phyloP scores from a whole-genome alignment of 2,797 vertebrate species.

The Chelon labrosus region DNA sequence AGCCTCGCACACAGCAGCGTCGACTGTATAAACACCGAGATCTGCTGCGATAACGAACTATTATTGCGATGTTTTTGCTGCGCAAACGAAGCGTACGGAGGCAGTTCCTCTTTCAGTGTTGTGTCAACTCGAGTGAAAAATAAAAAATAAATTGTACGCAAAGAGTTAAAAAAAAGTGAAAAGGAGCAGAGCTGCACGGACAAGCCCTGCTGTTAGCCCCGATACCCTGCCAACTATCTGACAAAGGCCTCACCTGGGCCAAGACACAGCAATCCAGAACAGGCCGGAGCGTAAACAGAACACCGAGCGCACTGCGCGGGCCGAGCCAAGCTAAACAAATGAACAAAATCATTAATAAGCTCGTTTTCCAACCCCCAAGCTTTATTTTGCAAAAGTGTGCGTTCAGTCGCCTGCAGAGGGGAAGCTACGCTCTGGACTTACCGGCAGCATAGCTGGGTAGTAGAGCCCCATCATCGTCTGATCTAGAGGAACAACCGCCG shows the following conservation, averaged over 20 bases:
- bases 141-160: no score
- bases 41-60: neutral
- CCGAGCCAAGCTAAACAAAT: constrained; percentile 27
- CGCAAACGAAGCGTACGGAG: neutral
- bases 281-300: constrained; percentile 44
- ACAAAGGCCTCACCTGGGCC: constrained; percentile 77
- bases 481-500: constrained; percentile 69
- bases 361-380: neutral
- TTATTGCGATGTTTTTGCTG: neutral
- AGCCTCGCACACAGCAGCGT: constrained; percentile 40
- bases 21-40: constrained; percentile 43
- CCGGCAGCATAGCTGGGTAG: constrained; percentile 81
- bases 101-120: neutral
- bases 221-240: constrained; percentile 69
- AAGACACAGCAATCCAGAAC: constrained; percentile 45
- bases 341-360: constrained; percentile 13
- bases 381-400: no score
- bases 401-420: neutral
- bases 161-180: constrained; percentile 55
- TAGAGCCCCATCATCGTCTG: constrained; percentile 85
- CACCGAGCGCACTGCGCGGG: constrained; percentile 10
- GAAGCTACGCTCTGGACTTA: constrained; percentile 62
- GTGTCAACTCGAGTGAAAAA: neutral
- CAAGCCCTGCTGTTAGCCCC: constrained; percentile 58
- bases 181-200: constrained; percentile 65